phyloP scores from a whole-genome alignment of 1,140 invertebrate species.

The Drosophila nannoptera region DNA sequence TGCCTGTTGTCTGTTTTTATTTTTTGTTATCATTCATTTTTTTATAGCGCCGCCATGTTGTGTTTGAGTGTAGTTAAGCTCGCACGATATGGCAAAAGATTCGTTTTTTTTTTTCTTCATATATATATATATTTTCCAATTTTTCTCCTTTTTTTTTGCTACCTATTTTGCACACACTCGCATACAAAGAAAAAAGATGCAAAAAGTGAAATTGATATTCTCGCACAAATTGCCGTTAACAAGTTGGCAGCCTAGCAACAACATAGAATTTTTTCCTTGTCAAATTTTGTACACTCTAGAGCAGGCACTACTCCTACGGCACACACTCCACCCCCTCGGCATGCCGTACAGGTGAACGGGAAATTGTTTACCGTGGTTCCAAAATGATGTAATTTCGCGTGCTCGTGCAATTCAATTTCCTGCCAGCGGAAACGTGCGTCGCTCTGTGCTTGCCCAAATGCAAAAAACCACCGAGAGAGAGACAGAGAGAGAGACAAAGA shows the following conservation, averaged over 20 bases:
- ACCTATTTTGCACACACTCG: slow-evolving; percentile 8
- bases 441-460: slow-evolving; percentile 72
- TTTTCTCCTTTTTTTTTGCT: slow-evolving; percentile 8
- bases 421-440: slow-evolving; percentile 81
- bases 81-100: slow-evolving; percentile 18
- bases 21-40: slow-evolving; percentile 52
- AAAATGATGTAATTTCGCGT: slow-evolving; percentile 79
- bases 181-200: slow-evolving; percentile 6
- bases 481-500: neutral
- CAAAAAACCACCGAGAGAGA: slow-evolving; percentile 20
- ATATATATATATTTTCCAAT: slow-evolving; percentile 12
- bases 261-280: slow-evolving; percentile 53
- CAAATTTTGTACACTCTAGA: slow-evolving; percentile 39
- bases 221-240: slow-evolving; percentile 69
- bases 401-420: slow-evolving; percentile 78
- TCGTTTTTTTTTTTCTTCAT: neutral
- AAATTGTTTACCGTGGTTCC: slow-evolving; percentile 77
- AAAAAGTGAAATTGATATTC: slow-evolving; percentile 75
- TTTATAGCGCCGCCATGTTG: slow-evolving; percentile 48
- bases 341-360: slow-evolving; percentile 60
- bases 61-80: slow-evolving; percentile 10
- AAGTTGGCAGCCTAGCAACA: slow-evolving; percentile 66
- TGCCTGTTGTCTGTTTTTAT: slow-evolving; percentile 55
- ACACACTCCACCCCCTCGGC: no score
- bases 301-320: neutral